These are phyloP conservation scores for Xenopus borealis DNA, from an alignment of 2,113 vertebrate species.

Conservation along the genomic window DNA sequence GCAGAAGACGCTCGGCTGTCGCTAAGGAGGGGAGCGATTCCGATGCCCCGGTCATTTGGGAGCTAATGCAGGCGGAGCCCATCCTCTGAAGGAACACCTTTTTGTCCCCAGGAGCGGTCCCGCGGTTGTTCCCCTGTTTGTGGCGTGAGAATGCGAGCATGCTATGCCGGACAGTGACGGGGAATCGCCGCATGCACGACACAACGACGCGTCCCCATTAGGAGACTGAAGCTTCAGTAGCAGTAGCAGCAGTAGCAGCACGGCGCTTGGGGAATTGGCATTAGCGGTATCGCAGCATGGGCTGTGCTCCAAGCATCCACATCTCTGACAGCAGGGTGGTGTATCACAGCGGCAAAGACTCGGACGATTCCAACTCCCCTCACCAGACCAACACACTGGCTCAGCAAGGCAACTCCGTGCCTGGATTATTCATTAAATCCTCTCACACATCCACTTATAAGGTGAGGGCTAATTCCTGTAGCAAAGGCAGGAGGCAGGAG, in stretches of 20 bases:
- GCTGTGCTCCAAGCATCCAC: conserved; percentile 97
- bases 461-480: conserved; percentile 70
- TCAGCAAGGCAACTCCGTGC: conserved; percentile 77
- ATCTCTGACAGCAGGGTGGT: conserved; percentile 84
- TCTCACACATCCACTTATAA: conserved; percentile 73
- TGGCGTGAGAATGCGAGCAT: neutral
- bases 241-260: no score
- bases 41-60: neutral
- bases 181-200: neutral
- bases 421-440: conserved; percentile 85
- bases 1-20: neutral
- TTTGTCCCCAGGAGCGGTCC: neutral
- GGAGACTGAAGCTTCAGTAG: neutral
- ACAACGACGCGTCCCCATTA: neutral
- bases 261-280: conserved; percentile 3
- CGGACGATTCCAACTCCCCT: conserved; percentile 83
- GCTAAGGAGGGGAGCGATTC: neutral
- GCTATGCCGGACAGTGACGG: conserved; percentile 24
- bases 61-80: neutral
- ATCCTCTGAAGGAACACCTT: neutral
- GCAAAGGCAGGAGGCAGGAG: conserved; percentile 61
- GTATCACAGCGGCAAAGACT: conserved; percentile 86
- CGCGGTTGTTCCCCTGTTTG: neutral
- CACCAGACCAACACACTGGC: conserved; percentile 78
- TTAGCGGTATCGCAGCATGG: conserved; percentile 76